Evolutionary conservation across 1,140 invertebrate genomes (phyloP).

Genomic region (Hydropsyche tenuis): DNA sequence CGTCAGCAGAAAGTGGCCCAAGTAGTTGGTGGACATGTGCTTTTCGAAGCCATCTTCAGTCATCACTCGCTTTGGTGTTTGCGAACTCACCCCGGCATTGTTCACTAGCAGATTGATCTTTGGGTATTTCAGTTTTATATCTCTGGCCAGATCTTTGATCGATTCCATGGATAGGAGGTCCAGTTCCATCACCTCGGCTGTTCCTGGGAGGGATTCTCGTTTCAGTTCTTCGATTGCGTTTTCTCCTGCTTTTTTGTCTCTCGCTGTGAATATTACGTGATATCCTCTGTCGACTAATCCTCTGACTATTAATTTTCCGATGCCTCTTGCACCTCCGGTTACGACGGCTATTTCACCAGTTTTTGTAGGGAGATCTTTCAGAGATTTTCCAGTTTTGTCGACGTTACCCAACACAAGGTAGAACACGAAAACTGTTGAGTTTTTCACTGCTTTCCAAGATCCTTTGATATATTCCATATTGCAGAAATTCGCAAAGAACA

Average conservation of each 20-base stretch:
- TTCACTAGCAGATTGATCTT: constrained; percentile 80
- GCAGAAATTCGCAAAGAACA: not conserved
- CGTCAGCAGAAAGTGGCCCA: constrained; percentile 90
- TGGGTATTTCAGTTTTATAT: constrained; percentile 68
- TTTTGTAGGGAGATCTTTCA: constrained; percentile 52
- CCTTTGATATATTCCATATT: not conserved
- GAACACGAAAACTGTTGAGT: not conserved
- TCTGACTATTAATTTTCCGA: constrained; percentile 82
- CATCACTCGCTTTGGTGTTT: constrained; percentile 74
- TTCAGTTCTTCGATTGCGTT: constrained; percentile 59
- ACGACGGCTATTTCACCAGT: constrained; percentile 78
- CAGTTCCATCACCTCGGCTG: constrained; percentile 62
- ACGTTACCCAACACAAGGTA: not conserved
- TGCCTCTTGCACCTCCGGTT: constrained; percentile 86
- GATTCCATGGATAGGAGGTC: constrained; percentile 74
- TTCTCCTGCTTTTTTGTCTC: constrained; percentile 68
- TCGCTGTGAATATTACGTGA: constrained; percentile 83
- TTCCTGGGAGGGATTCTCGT: constrained; percentile 60
- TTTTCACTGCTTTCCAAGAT: not conserved
- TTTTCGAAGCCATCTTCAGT: constrained; percentile 83
- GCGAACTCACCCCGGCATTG: constrained; percentile 81
- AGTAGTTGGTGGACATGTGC: constrained; percentile 84
- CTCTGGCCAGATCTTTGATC: constrained; percentile 74
- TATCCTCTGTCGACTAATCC: constrained; percentile 81
- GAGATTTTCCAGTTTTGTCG: not conserved